phyloP scores from a whole-genome alignment of 2,113 vertebrate genomes.

The Ia io region DNA sequence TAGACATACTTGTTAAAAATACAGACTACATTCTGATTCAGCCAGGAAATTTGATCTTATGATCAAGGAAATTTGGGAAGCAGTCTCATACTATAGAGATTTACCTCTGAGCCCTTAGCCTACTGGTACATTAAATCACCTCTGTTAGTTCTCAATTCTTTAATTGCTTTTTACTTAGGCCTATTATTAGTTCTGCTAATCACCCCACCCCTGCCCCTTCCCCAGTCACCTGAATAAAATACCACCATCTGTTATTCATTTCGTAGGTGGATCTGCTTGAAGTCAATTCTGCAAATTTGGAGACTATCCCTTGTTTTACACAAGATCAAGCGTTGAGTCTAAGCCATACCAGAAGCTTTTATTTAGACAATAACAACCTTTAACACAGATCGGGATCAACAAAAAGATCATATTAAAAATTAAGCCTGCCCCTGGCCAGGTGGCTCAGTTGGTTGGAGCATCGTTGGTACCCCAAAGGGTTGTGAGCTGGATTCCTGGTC shows the following conservation, averaged over 20 bases:
- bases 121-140: background rate
- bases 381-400: conserved; percentile 11
- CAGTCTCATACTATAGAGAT: background rate
- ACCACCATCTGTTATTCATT: conserved; percentile 35
- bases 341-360: background rate
- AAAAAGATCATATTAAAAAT: conserved; percentile 5
- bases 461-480: too few relatives aligned
- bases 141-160: conserved; percentile 20
- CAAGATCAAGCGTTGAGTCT: background rate
- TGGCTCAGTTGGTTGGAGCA: too few relatives aligned
- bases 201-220: background rate
- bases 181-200: conserved; percentile 51
- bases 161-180: conserved; percentile 19
- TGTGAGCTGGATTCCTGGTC: too few relatives aligned
- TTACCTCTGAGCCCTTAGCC: background rate
- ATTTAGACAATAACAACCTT: background rate
- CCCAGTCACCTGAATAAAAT: background rate
- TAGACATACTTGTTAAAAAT: background rate
- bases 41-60: background rate
- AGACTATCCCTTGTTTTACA: conserved; percentile 5
- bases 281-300: background rate
- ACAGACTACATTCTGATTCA: background rate
- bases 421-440: background rate
- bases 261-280: background rate
- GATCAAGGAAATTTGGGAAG: conserved; percentile 9